phyloP scores from a whole-genome alignment of 1,140 invertebrate genomes.

The Vanessa tameamea region DNA sequence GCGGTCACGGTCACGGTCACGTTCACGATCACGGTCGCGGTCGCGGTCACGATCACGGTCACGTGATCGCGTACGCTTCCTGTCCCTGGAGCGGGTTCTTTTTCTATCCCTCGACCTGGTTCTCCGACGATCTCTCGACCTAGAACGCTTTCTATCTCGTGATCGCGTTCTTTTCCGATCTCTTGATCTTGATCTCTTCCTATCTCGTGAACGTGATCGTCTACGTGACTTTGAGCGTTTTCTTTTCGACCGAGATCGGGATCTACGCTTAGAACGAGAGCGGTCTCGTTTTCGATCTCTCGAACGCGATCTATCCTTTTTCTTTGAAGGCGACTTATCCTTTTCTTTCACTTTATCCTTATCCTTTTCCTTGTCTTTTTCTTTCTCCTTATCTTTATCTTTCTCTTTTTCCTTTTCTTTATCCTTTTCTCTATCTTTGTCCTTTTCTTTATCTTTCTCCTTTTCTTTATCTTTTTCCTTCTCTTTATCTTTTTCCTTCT shows the following conservation, averaged over 20 bases:
- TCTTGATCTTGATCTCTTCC: slow-evolving; percentile 74
- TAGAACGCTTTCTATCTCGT: slow-evolving; percentile 67
- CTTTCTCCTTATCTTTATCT: slow-evolving; percentile 43
- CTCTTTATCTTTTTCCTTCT: slow-evolving; percentile 44
- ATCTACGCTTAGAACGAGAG: slow-evolving; percentile 59
- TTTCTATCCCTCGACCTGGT: slow-evolving; percentile 71
- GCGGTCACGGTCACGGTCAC: slow-evolving; percentile 72
- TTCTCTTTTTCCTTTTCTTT: slow-evolving; percentile 49
- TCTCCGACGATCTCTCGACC: slow-evolving; percentile 70
- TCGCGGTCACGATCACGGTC: slow-evolving; percentile 63
- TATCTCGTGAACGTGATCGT: slow-evolving; percentile 67
- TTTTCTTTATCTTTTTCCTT: slow-evolving; percentile 51
- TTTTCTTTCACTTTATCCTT: slow-evolving; percentile 44
- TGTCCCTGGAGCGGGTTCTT: slow-evolving; percentile 73
- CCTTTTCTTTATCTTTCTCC: slow-evolving; percentile 57
- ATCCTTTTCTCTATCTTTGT: slow-evolving; percentile 57
- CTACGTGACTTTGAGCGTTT: slow-evolving; percentile 60
- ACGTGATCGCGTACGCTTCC: slow-evolving; percentile 68
- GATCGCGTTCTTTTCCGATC: slow-evolving; percentile 67
- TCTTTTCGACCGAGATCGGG: slow-evolving; percentile 58
- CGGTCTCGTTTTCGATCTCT: slow-evolving; percentile 71
- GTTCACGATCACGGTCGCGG: slow-evolving; percentile 58
- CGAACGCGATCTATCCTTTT: slow-evolving; percentile 74
- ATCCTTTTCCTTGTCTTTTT: slow-evolving; percentile 53
- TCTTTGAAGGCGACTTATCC: slow-evolving; percentile 77